A percentile compares a stretch with the other conserved stretches of the same genome.
Conservation (phyloP, 2,888 invertebrate genomes). For the Formica aserva region DNA sequence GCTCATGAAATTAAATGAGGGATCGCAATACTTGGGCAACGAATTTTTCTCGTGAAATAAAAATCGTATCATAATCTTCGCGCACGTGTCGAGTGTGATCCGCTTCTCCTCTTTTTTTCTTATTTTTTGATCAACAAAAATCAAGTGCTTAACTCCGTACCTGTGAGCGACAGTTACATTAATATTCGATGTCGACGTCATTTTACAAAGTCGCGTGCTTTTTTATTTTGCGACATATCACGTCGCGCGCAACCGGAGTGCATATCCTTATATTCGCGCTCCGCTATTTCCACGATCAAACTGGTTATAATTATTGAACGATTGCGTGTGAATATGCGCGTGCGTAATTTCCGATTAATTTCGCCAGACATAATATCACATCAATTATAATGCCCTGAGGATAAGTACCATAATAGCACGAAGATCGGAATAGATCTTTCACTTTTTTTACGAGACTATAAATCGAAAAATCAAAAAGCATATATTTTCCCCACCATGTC, state of each 20-base stretch:
- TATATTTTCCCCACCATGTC: background rate
- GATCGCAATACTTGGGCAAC: background rate
- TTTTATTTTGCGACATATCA: constrained; percentile 39
- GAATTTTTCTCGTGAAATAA: constrained; percentile 19
- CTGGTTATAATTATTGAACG: constrained; percentile 46
- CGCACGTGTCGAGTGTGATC: background rate
- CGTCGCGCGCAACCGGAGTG: constrained; percentile 4
- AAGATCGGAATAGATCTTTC: background rate
- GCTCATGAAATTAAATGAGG: background rate
- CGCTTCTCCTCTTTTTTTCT: background rate
- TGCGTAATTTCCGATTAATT: constrained; percentile 51
- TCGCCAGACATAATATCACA: constrained; percentile 39
- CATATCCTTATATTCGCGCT: constrained; percentile 26
- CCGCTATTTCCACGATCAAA: constrained; percentile 35
- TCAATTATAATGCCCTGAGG: constrained; percentile 29
- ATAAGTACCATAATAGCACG: constrained; percentile 15
- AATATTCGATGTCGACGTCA: constrained; percentile 42
- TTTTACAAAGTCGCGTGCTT: constrained; percentile 27
- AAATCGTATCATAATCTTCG: constrained; percentile 40
- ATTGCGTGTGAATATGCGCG: constrained; percentile 24
- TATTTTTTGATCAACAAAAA: constrained; percentile 48
- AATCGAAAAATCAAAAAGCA: background rate
- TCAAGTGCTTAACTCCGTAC: constrained; percentile 27
- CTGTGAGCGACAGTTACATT: constrained; percentile 46
- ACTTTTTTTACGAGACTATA: background rate